Base-by-base conservation (phyloP, 2,888 invertebrate genomes). In the Nymphalis c-album region DNA sequence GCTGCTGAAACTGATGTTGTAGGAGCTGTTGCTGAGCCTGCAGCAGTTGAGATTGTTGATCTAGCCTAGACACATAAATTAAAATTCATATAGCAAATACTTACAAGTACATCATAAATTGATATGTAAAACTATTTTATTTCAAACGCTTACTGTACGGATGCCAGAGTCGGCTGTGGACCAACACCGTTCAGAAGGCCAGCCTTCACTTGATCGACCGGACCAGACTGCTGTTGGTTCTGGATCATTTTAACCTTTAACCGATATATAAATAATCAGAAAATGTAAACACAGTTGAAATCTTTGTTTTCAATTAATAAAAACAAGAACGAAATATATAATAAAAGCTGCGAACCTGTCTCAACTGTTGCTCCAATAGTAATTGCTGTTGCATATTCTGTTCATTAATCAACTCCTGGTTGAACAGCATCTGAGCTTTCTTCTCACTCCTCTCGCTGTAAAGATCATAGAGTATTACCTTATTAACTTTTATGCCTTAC, bases 381-480 rank as follows among this genome's bases (percentile, higher is more conserved):
- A 88, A 84, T 87, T 82, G 93, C 78, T 85, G 93, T 85, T 86
- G 93, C 71, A 88, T 86, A 80, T 87, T 93, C 78, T 80, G 93
- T 84, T 84, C 94, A 74, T 85, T 93, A 83, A 92, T 86, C 73
- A 92, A 90, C 80, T 94, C 94, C 75, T 93, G 94, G 79, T 94
- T 94, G 77, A 94, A 90, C 78, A 94, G 89, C 85, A 94, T 91
- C 81, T 94, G 94, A 0, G 93, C 93, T 77, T 94, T 94, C 78
- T 94, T 93, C 80, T 94, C 94, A 67, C 93, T 92, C 66, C 94
- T 89, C 80, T 94, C 94, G 75, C 94, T 94, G 71, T 74, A 70
- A 68, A 84, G 1, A 55, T 31, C 6, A 6, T 6, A 0, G 26
- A 31, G 26, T 31, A 31, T 31, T 31, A 31, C 26, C 5, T 31